Evolutionary conservation across 2,113 vertebrate species (phyloP), one percentile per base, ranked within the genome.

Genomic region (Agelaius phoeniceus): DNA sequence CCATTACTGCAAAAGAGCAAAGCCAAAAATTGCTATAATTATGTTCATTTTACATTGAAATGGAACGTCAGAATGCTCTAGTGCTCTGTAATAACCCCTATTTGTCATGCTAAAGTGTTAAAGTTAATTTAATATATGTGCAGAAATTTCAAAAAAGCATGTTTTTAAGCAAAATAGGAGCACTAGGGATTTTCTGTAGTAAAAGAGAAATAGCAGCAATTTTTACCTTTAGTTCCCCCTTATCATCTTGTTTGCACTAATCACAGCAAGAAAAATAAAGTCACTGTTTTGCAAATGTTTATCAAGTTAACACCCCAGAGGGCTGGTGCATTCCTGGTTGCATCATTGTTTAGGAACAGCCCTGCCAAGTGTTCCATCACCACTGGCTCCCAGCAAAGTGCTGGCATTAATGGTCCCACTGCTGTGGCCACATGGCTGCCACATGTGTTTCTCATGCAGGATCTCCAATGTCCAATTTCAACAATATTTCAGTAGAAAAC

Each of bases 11-110:
- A 93, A 89, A 93, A 96, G 58, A 65, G 79, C 62, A 93, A 89
- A 96, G 94, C 54, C 83, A 92, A 81, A 95, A 95, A 96, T 97
- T 96, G 83, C 94, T 95, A 11, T 92, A 96, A 97, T 97, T 96
- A 96, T 77, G 69, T 92, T 92, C 78, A 89, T 83, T 95, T 96
- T 93, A 84, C 41, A 72, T 78, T 89, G 92, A 95, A 95, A 91
- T 9, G 10, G 84, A 93, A 96, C 94, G 89, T 66, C 10, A 13
- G 78, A 95, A 87, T 97, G 77, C 86, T 94, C 66, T 95, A 43
- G 78, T 77, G 52, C 89, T 94, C 19, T 65, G 62, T 97, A 96
- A 96, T 96, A 96, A 75, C 94, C 81, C 76, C 88, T 91, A 94
- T 96, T 96, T 97, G 69, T 97, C 96, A 95, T 94, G 76, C 77